Conservation (phyloP, 2,797 vertebrate species). For the Acanthurus tractus region DNA sequence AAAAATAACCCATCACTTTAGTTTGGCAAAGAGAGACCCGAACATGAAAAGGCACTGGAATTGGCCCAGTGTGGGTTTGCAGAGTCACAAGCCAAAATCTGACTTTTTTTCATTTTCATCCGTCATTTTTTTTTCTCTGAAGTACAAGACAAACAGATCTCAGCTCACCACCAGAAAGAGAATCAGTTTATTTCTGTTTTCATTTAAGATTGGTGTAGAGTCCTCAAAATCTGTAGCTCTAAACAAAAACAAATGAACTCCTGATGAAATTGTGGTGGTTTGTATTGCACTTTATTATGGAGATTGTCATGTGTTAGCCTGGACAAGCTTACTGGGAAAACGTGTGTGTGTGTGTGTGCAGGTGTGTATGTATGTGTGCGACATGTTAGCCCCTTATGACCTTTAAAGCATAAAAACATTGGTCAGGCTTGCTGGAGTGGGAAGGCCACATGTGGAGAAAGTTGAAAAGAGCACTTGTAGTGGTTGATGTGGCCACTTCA, state of each 20-base stretch:
- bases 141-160: conserved; percentile 33
- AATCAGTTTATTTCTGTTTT: conserved; percentile 50
- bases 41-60: conserved; percentile 42
- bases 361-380: conserved; percentile 49
- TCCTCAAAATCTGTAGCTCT: conserved; percentile 9
- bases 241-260: conserved; percentile 48
- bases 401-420: conserved; percentile 61
- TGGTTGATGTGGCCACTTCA: conserved; percentile 74
- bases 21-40: conserved; percentile 32
- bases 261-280: conserved; percentile 32
- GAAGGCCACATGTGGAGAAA: conserved; percentile 73
- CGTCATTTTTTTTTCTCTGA: conserved; percentile 48
- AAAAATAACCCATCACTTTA: conserved; percentile 43
- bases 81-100: conserved; percentile 39
- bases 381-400: conserved; percentile 60
- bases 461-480: conserved; percentile 72
- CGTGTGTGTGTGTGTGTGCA: conserved; percentile 41
- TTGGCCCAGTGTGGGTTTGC: conserved; percentile 48
- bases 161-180: conserved; percentile 48
- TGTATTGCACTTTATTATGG: conserved; percentile 30
- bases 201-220: conserved; percentile 22
- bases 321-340: conserved; percentile 5
- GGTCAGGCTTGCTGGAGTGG: conserved; percentile 60
- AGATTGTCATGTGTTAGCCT: conserved; percentile 31
- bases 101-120: conserved; percentile 48